Base-by-base conservation (phyloP, 2,888 invertebrate species). In the Acanthacorydalis orientalis region DNA sequence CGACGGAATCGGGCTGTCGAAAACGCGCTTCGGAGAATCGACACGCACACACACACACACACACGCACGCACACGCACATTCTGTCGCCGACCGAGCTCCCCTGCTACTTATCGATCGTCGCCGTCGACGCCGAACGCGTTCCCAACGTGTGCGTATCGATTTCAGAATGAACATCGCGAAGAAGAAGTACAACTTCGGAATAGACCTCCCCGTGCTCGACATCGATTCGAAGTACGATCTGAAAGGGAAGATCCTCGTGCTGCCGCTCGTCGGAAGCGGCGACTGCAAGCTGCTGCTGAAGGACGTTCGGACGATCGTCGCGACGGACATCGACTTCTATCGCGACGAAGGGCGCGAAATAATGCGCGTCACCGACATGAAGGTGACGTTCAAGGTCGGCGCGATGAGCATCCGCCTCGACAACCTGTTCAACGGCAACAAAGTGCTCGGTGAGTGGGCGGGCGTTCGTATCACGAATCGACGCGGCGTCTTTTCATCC, bases 371-470 rank as follows among this genome's bases (percentile, higher is more conserved):
- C 35, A 69, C 70, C 43, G 63, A 68, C 35, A 75, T 76, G 72
- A 67, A 68, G 52, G 73, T 77, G 0, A 67, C 68, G 35, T 77
- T 77, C 54, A 64, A 63, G 42, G 67, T 77, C 47, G 67, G 69
- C 10, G 62, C 63, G 4, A 69, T 76, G 64, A 67, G 69, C 12
- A 68, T 75, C 16, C 68, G 72, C 51, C 60, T 77, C 15, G 67
- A 69, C 44, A 75, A 77, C 60, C 64, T 77, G 9, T 77, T 78
- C 57, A 77, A 77, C 57, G 77, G 77, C 43, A 77, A 78, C 55
- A 70, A 73, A 58, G 67, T 76, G 50, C 61, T 78, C 53, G 72
- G 72, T 70, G 59, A 59, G 59, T 53, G 37, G 12, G 4, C 11
- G n/a, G 6, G 6, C n/a, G 15, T 6, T 12, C 15, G 15, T 15